Base-by-base conservation (phyloP, 2,888 invertebrate species). In the Orchestes rusci region DNA sequence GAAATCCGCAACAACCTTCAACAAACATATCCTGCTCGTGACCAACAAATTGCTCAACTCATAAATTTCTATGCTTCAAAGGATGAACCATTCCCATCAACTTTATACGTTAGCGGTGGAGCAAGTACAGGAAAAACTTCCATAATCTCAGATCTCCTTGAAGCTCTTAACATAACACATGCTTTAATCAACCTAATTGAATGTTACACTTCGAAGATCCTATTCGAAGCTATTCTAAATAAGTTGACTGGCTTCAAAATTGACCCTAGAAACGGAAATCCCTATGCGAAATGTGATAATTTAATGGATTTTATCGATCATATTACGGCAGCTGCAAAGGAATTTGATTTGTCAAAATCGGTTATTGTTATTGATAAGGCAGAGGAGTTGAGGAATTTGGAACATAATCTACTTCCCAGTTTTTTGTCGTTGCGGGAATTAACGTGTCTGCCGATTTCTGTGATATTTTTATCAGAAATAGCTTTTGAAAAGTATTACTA, bases 81-180 rank as follows among this genome's bases (percentile, higher is more conserved):
- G 37, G 73, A 76, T 51, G 82, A 83, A 62, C 73, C 77, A 15
- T 71, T 82, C 60, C 82, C 83, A 15, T 71, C 77, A 53, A 76
- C 79, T 53, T 68, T 92, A 57, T 89, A 85, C 70, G 58, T 90
- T 40, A 82, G 82, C 64, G 92, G 92, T n/a, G 83, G 83, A 63
- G 79, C 86, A 54, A 82, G 85, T 7, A 85, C 85, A 16, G 92
- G 91, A 18, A 93, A 93, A 73, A 79, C 82, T n/a, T 65, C 80
- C 13, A 74, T 89, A 44, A 64, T 84, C 3, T 73, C 72, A 39
- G 70, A 74, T 7, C 67, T 86, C 8, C 65, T 92, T 3, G 61
- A 71, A 28, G 66, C 71, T 57, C 67, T 79, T 30, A 62, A 73
- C 38, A 77, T 80, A 50, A 77, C 74, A 64, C 70, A 76, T 56